Percentiles rank a stretch among this genome's conserved stretches.
Evolutionary conservation across 2,888 invertebrate genomes (phyloP).

Genomic region (Thereva unica): DNA sequence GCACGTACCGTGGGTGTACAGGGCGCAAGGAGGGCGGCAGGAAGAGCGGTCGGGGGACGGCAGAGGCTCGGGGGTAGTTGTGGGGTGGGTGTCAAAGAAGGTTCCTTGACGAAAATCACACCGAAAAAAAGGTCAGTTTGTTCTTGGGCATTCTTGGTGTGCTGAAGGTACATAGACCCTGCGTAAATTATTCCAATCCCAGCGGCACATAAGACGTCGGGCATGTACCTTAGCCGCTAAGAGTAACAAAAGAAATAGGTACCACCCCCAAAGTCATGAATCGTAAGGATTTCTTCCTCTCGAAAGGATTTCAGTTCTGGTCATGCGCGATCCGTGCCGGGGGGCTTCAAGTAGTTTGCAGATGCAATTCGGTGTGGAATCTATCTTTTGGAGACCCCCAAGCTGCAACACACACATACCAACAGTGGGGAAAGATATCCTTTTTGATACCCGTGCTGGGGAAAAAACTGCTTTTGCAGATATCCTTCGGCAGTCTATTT

Average conservation of each 20-base stretch:
- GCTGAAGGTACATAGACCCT: constrained; percentile 29
- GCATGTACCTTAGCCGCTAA: constrained; percentile 39
- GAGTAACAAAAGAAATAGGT: constrained; percentile 38
- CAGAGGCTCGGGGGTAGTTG: too few species aligned
- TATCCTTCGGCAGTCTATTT: too few species aligned
- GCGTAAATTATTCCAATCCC: constrained; percentile 42
- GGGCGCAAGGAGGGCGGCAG: not conserved
- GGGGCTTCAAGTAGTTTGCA: not conserved
- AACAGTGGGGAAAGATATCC: too few species aligned
- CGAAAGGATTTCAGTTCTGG: constrained; percentile 20
- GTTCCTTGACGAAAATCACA: not conserved
- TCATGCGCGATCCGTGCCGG: constrained; percentile 10
- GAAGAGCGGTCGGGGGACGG: too few species aligned
- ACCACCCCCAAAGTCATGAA: constrained; percentile 39
- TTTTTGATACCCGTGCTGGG: too few species aligned
- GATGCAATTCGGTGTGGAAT: constrained; percentile 21
- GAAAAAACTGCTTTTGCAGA: too few species aligned
- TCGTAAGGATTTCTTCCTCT: constrained; percentile 30
- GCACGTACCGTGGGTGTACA: not conserved
- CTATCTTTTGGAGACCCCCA: constrained; percentile 5
- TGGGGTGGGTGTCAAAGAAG: not conserved
- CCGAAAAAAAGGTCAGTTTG: constrained; percentile 27
- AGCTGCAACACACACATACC: too few species aligned
- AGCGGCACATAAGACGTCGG: constrained; percentile 38
- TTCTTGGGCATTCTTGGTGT: constrained; percentile 20